phyloP scores from a whole-genome alignment of 2,113 vertebrate genomes.

The Hippocampus mohnikei region DNA sequence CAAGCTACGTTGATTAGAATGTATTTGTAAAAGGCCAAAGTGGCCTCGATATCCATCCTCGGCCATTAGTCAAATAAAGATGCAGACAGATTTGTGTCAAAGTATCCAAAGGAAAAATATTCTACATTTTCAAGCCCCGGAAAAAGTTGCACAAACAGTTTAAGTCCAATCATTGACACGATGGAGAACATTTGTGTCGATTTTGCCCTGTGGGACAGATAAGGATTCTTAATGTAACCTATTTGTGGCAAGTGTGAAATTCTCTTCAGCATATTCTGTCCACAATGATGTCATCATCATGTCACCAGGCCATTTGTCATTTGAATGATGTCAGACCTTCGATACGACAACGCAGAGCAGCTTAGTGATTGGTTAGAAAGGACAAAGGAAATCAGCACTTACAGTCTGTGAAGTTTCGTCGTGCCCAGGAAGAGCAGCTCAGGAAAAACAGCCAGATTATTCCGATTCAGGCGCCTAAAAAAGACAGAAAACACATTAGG shows the following conservation, averaged over 20 bases:
- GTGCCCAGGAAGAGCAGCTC: conserved; percentile 96
- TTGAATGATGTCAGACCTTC: neutral
- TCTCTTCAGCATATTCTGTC: neutral
- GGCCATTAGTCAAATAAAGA: neutral
- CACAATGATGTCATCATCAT: neutral
- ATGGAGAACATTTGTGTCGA: neutral
- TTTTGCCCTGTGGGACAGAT: neutral
- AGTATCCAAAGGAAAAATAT: neutral
- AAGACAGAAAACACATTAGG: conserved; percentile 15
- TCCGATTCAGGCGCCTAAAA: conserved; percentile 95
- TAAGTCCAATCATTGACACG: neutral
- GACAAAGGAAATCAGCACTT: conserved; percentile 72
- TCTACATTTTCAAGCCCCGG: too few relatives aligned
- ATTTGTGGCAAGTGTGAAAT: neutral
- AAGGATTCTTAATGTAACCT: neutral
- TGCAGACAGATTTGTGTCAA: neutral
- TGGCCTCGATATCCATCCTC: neutral
- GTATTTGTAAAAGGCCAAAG: conserved; percentile 1
- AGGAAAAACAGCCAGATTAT: conserved; percentile 94
- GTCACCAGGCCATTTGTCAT: neutral
- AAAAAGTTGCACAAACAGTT: too few relatives aligned
- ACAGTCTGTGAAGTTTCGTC: conserved; percentile 94
- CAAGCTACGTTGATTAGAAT: conserved; percentile 9
- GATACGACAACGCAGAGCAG: neutral
- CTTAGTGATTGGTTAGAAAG: neutral